These are phyloP conservation scores for Yponomeuta evonymella DNA, from an alignment of 2,888 invertebrate genomes.

Conservation along the genomic window DNA sequence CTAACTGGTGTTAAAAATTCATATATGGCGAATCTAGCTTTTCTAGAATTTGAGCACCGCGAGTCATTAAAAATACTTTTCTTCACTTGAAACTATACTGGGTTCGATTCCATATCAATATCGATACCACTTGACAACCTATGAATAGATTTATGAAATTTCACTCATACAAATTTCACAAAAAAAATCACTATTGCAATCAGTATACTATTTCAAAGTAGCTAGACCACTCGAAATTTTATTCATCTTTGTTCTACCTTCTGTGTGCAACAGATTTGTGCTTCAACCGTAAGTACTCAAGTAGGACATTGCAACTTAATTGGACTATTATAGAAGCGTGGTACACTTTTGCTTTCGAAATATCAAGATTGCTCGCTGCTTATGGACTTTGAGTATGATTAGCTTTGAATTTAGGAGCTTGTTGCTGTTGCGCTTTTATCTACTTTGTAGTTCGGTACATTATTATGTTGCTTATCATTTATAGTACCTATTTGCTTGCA, in stretches of 20 bases:
- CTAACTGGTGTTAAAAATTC: too few relatives aligned
- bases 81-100: too few relatives aligned
- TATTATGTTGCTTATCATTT: not conserved
- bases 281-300: constrained; percentile 14
- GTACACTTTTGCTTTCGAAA: constrained; percentile 21
- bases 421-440: not conserved
- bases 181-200: too few relatives aligned
- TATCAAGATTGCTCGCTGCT: constrained; percentile 27
- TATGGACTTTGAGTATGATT: constrained; percentile 9
- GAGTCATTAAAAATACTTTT: too few relatives aligned
- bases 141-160: too few relatives aligned
- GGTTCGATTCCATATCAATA: too few relatives aligned
- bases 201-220: too few relatives aligned
- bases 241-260: not conserved
- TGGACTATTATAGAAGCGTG: constrained; percentile 25
- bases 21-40: too few relatives aligned
- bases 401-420: constrained; percentile 5
- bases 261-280: not conserved
- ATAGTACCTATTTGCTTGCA: not conserved
- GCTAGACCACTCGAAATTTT: not conserved
- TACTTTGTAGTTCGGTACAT: not conserved
- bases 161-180: too few relatives aligned
- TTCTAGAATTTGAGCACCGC: too few relatives aligned
- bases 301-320: constrained; percentile 17
- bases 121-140: too few relatives aligned